These are phyloP conservation scores for Tanytarsus gracilentus DNA, from an alignment of 2,888 invertebrate genomes.

Conservation along the genomic window DNA sequence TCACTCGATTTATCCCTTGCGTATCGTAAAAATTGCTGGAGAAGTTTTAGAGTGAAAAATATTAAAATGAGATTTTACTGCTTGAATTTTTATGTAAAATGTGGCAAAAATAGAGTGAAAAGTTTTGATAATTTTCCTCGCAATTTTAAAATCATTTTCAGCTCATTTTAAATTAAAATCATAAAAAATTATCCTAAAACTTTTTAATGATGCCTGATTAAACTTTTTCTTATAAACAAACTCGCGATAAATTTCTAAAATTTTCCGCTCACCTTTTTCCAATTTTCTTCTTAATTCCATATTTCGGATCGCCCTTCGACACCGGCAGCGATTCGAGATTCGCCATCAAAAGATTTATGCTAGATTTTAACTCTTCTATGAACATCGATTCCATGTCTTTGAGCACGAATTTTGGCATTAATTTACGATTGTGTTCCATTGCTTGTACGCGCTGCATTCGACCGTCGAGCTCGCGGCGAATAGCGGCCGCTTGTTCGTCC, in stretches of 20 bases:
- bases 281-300: slow-evolving; percentile 66
- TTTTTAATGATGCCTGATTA: background rate
- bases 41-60: background rate
- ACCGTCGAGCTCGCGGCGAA: slow-evolving; percentile 95
- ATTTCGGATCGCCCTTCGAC: slow-evolving; percentile 96
- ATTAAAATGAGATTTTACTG: too few relatives aligned
- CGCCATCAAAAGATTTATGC: slow-evolving; percentile 96
- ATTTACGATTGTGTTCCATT: slow-evolving; percentile 94
- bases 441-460: slow-evolving; percentile 93
- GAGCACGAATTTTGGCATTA: slow-evolving; percentile 98
- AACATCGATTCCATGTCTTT: slow-evolving; percentile 99
- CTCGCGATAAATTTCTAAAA: background rate
- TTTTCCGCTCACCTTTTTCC: slow-evolving; percentile 75
- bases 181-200: background rate
- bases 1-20: background rate
- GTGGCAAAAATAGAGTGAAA: too few relatives aligned
- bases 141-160: too few relatives aligned
- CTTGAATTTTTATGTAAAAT: too few relatives aligned
- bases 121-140: too few relatives aligned
- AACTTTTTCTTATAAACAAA: background rate
- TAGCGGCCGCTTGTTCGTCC: slow-evolving; percentile 99
- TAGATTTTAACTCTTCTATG: slow-evolving; percentile 95
- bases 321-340: slow-evolving; percentile 98
- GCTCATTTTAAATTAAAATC: too few relatives aligned
- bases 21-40: background rate